Conservation (phyloP, 2,888 invertebrate species). For the Acanthococcus lagerstroemiae region DNA sequence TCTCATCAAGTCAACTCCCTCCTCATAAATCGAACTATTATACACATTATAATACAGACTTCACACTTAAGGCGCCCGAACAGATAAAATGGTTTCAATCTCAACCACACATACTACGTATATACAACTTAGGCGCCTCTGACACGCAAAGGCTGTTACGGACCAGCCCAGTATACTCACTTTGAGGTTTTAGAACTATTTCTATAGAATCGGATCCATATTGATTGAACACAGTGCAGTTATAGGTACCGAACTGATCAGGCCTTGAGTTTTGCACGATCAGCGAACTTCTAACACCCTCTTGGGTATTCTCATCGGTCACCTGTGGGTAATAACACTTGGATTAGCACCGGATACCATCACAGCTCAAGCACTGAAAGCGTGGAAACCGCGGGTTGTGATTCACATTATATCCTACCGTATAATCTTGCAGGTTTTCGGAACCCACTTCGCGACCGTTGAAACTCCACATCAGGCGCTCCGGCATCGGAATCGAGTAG, state of each 20-base stretch:
- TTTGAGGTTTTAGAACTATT: conserved; percentile 73
- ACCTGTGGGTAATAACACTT: conserved; percentile 44
- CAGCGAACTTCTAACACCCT: conserved; percentile 75
- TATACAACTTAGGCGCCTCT: too few relatives aligned
- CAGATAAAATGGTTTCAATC: too few relatives aligned
- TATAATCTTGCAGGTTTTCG: conserved; percentile 34
- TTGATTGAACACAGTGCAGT: conserved; percentile 83
- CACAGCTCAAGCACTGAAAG: too few relatives aligned
- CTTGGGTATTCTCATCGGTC: conserved; percentile 61
- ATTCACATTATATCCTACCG: neutral
- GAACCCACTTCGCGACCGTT: conserved; percentile 66
- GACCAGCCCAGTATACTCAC: too few relatives aligned
- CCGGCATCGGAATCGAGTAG: conserved; percentile 80
- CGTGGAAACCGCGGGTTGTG: too few relatives aligned
- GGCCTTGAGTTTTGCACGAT: conserved; percentile 76
- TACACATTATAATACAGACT: too few relatives aligned
- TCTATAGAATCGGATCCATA: conserved; percentile 76
- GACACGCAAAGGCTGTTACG: too few relatives aligned
- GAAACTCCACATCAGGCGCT: conserved; percentile 75
- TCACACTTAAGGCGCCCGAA: too few relatives aligned
- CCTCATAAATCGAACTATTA: too few relatives aligned
- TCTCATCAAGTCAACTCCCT: too few relatives aligned
- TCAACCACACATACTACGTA: too few relatives aligned
- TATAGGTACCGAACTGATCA: conserved; percentile 82
- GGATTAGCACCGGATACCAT: neutral